Conservation (phyloP, 1,140 invertebrate species). For the Sminthurides bifidus region DNA sequence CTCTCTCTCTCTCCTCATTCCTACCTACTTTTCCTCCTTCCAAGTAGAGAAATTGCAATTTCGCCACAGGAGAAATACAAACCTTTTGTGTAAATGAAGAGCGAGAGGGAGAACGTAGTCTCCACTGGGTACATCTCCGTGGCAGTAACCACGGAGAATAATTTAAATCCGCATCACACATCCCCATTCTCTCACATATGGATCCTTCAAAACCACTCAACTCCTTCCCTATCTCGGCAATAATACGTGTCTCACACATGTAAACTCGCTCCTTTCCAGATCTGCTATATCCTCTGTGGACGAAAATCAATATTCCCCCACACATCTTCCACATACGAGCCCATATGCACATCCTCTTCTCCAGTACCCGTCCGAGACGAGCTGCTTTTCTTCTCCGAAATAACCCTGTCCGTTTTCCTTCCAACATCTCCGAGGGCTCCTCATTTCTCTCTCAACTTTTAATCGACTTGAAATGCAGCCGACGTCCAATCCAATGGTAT, state of each 20-base stretch:
- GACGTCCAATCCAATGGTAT: background rate
- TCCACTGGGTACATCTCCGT: background rate
- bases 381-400: background rate
- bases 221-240: background rate
- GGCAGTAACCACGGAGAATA: slow-evolving; percentile 11
- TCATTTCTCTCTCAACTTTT: too few relatives aligned
- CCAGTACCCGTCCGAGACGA: background rate
- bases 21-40: too few relatives aligned
- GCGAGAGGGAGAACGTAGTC: background rate
- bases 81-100: slow-evolving; percentile 1
- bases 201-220: background rate
- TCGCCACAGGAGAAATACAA: too few relatives aligned
- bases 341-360: background rate
- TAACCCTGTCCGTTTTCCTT: too few relatives aligned
- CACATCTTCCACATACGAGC: background rate
- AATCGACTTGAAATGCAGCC: too few relatives aligned
- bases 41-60: slow-evolving; percentile 6
- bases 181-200: background rate
- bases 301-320: slow-evolving; percentile 4
- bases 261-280: background rate
- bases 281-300: background rate
- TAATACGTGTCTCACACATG: background rate
- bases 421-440: too few relatives aligned
- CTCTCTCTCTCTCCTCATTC: too few relatives aligned
- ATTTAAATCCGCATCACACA: slow-evolving; percentile 9